Percentiles rank a stretch among this genome's conserved stretches.
Conservation (phyloP, 2,113 vertebrate genomes). For the Tetrao urogallus region DNA sequence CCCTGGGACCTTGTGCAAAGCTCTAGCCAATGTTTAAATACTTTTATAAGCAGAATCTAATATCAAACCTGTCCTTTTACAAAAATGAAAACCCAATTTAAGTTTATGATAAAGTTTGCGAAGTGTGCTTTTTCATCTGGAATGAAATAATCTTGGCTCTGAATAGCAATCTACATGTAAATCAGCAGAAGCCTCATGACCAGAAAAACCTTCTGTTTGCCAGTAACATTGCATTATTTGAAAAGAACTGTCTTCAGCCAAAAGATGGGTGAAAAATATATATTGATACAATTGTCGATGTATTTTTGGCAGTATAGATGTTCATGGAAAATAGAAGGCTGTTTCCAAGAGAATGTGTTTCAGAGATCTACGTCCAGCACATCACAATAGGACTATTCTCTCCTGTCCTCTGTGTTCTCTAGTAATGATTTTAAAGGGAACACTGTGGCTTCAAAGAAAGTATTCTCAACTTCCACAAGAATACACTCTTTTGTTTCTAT, state of each 20-base stretch:
- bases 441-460: slow-evolving; percentile 29
- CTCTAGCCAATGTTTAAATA: background rate
- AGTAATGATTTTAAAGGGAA: slow-evolving; percentile 15
- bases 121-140: slow-evolving; percentile 15
- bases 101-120: background rate
- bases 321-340: background rate
- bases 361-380: background rate
- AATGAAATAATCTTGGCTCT: slow-evolving; percentile 17
- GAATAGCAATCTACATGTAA: slow-evolving; percentile 45
- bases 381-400: background rate
- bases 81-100: background rate
- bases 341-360: background rate
- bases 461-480: slow-evolving; percentile 43
- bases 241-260: background rate
- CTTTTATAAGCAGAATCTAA: background rate
- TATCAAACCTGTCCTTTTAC: background rate
- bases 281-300: background rate
- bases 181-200: background rate
- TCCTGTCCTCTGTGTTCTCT: background rate
- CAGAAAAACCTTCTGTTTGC: background rate
- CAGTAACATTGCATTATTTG: background rate
- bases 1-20: background rate
- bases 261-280: background rate
- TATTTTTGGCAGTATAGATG: background rate
- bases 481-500: background rate